Base-by-base conservation (phyloP, 2,797 vertebrate genomes). In the Yasuhikotakia modesta region DNA sequence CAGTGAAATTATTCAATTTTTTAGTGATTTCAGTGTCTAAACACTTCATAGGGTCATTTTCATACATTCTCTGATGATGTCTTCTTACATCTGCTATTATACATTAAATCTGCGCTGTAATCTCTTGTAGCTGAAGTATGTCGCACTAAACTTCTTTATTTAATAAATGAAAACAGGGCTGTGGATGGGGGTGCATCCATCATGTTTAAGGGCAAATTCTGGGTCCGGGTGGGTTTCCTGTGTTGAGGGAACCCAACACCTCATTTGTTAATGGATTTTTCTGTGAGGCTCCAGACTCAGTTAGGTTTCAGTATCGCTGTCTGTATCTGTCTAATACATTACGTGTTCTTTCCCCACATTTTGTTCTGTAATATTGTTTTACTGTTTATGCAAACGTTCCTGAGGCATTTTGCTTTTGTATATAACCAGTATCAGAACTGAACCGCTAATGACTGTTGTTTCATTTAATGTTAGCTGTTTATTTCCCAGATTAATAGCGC, bases 271-370 rank as follows among this genome's bases (percentile, higher is more conserved):
- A 76, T 80, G 61, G 72, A 61, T 72, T 84, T 82, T 86, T 67
- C 79, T 58, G 50, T 85, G 65, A 78, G 80, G 80, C 76, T 83
- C 76, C 65, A 83, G 66, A 86, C 83, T 80, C 70, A 76, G 73
- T 72, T 53, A 64, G 30, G 21, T 63, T 76, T 50, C 50, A 46
- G 45, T 12, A 12, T 55, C 50, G 16, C 27, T 53, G 53, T 57
- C 66, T 66, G 67, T 45, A 21, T 63, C 5, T 48, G 19, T 70
- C 67, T 48, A 45, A 79, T 52, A 61, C 55, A 53, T 65, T 50
- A 45, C 58, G n/a, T 4, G 2, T 17, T 19, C 14, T 30, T 13
- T 22, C 21, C 5, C 22, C 52, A 55, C 50, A 58, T 27, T 27
- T 58, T 24, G 27, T 58, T 58, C 24, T 7, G 5, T 16, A 58